Base-by-base conservation (phyloP, 2,797 vertebrate species). In the Dallia pectoralis region DNA sequence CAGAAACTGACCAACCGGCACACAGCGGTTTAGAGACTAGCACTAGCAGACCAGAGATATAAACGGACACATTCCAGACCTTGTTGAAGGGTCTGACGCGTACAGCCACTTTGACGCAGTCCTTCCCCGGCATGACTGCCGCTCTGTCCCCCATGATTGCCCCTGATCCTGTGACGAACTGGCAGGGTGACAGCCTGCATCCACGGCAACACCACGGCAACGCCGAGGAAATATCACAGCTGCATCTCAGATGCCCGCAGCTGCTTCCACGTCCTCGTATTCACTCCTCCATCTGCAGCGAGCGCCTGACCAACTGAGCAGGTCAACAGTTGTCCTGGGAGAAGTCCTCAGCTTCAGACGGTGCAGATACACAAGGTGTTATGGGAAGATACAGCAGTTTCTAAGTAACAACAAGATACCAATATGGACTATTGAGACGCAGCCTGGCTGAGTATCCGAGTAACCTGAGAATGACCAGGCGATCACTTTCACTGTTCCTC, bases 51-150 rank as follows among this genome's bases (percentile, higher is more conserved):
- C 33, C 7, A 36, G 33, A 36, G 3, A 36, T 3, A 7, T 3
- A 3, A 3, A 36, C 0, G 4, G 4, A 32, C 29, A 32, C 25
- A 32, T 11, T 47, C 7, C 51, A 22, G 51, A 53, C 93, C 94
- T 96, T 95, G 86, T 91, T 94, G 81, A 96, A 96, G 14, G 93
- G 94, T 70, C 94, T 89, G 67, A 95, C 93, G 27, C 93, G 80
- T 47, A 95, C 93, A 1, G 94, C 93, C 75, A 95, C 94, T 85
- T 90, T 94, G 76, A 96, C 93, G 15, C 93, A 90, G 89, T 95
- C 95, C 69, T 85, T 82, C 73, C 80, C 63, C 49, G 91, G 90
- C 89, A 87, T 90, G 44, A 89, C 84, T 71, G 79, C 82, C 69
- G 76, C 84, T 70, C 79, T 87, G 25, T 80, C 80, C 51, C 81